Percentiles rank a stretch among this genome's conserved stretches.
Evolutionary conservation across 2,797 vertebrate species (phyloP).

Genomic region (Orientallactaga sibirica): DNA sequence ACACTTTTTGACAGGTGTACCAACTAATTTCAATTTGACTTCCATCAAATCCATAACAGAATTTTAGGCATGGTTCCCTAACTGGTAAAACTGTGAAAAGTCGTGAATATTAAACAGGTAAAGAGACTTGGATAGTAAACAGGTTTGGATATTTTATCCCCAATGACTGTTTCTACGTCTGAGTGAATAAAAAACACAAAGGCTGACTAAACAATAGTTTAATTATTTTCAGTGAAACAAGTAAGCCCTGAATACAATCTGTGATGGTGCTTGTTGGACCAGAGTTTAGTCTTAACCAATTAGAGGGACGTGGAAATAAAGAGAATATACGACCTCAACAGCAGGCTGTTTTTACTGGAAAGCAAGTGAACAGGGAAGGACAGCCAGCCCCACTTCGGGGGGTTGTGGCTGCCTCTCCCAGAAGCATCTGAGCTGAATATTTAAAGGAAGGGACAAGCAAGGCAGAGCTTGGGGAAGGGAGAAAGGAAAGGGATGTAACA

Average conservation of each 20-base stretch:
- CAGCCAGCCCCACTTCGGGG: no score
- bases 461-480: no score
- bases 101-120: not conserved
- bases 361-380: no score
- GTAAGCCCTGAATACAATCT: not conserved
- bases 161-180: not conserved
- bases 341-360: no score
- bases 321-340: no score
- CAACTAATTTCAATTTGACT: not conserved
- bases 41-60: not conserved
- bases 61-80: not conserved
- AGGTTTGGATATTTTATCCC: not conserved
- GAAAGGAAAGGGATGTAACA: no score
- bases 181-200: not conserved
- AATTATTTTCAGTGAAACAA: not conserved
- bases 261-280: not conserved
- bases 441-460: no score
- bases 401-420: no score
- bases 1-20: not conserved
- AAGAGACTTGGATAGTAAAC: not conserved
- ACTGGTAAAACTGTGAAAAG: not conserved
- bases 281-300: no score
- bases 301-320: no score
- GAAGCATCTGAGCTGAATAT: no score
- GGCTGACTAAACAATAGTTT: not conserved